Conservation (phyloP, 2,797 vertebrate species). For the Aselliscus stoliczkanus region DNA sequence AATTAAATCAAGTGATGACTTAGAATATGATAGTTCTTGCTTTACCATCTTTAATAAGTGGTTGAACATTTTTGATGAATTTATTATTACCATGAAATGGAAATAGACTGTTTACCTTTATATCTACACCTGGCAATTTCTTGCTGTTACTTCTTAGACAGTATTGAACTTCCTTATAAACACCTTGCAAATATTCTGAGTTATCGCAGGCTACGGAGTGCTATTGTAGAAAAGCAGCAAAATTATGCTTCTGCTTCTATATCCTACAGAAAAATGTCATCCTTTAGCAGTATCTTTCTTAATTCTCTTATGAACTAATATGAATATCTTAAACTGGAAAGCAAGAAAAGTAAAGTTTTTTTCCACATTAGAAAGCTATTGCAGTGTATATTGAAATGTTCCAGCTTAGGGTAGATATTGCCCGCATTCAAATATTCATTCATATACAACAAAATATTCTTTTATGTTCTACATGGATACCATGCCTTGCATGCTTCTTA, state of each 20-base stretch:
- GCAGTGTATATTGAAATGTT: neutral
- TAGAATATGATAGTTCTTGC: neutral
- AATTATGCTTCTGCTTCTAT: neutral
- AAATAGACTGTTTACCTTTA: neutral
- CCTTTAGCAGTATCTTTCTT: neutral
- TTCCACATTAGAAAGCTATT: neutral
- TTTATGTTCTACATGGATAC: neutral
- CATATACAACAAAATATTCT: neutral
- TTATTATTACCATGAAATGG: neutral
- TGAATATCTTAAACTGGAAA: neutral
- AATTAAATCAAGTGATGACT: neutral
- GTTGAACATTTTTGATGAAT: neutral
- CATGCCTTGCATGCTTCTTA: neutral
- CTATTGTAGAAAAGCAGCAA: neutral
- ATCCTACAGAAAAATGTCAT: neutral
- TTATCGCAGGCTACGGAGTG: neutral
- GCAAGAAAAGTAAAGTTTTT: neutral
- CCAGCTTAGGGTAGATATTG: neutral
- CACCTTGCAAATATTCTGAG: neutral
- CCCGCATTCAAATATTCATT: neutral
- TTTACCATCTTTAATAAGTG: neutral
- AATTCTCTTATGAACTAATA: neutral
- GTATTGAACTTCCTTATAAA: neutral
- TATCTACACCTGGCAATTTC: neutral
- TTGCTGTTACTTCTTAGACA: neutral